Evolutionary conservation across 2,113 vertebrate genomes (phyloP), one percentile per base, ranked within the genome.

Genomic region (Pachycephala philippinensis): DNA sequence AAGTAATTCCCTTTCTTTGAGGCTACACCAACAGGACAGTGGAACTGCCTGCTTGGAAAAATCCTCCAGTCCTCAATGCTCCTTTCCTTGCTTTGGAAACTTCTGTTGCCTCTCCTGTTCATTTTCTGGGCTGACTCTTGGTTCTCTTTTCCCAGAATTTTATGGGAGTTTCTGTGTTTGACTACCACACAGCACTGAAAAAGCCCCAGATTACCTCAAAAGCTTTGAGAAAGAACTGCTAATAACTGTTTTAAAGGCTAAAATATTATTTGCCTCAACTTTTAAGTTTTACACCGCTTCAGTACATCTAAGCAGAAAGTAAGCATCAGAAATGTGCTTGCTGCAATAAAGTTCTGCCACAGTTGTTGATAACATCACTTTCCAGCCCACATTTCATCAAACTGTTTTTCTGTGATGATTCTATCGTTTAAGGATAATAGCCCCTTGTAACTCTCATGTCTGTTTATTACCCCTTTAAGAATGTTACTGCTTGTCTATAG

Each of bases 371-470:
- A 89, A 6, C 8, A 40, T 45, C 31, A 23, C 19, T 78, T 84
- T 70, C 47, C 12, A 80, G 23, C 2, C 6, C 13, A 49, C 6
- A 45, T 63, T 70, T 81, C 10, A 30, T n/a, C 39, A 47, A 63
- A 45, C 2, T 19, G 5, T 2, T 75, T 83, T 79, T 66, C 28
- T 50, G 12, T 39, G 63, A 63, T 35, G 1, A 33, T 57, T 77
- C 40, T 37, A 15, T 17, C 1, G 0, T 64, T 72, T 26, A 47
- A 49, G 63, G 15, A 40, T 11, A 45, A 86, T 22, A 52, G 14
- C 1, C 4, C 4, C 4, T 70, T 49, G 10, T 40, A 39, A 42
- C 1, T 8, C 1, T 24, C 4, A 20, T 53, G 8, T 42, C 26
- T 65, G 15, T 24, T 59, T 22, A 31, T 28, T 17, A 22, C 0